Conservation (phyloP, 2,888 invertebrate genomes). For the Tenthredo notha region DNA sequence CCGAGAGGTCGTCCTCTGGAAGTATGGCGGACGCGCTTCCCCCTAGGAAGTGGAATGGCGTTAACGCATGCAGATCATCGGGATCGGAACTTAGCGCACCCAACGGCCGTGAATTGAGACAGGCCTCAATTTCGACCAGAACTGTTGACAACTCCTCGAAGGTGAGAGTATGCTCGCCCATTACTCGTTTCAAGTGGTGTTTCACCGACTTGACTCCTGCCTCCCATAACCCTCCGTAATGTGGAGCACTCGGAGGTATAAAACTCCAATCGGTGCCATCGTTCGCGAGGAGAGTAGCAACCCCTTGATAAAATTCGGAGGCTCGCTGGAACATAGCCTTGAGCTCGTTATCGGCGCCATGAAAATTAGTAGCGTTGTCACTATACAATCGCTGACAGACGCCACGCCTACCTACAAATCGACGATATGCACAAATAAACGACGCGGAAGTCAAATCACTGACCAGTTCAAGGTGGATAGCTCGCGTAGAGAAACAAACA, state of each 20-base stretch:
- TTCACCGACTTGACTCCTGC: conserved; percentile 12
- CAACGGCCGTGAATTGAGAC: conserved; percentile 7
- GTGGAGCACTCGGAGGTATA: conserved; percentile 14
- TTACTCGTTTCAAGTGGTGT: neutral
- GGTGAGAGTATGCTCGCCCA: conserved; percentile 5
- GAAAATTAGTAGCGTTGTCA: neutral
- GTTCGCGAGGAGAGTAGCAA: neutral
- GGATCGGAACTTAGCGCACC: conserved; percentile 53
- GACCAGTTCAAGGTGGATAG: neutral
- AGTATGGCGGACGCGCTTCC: conserved; percentile 55
- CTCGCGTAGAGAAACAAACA: too few species aligned
- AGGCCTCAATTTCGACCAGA: neutral
- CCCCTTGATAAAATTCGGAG: conserved; percentile 9
- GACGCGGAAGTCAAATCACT: too few species aligned
- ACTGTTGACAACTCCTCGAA: neutral
- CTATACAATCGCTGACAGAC: neutral
- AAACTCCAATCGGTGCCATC: conserved; percentile 20
- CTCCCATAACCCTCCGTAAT: conserved; percentile 11
- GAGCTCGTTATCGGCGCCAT: neutral
- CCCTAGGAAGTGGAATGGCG: conserved; percentile 64
- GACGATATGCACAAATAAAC: too few species aligned
- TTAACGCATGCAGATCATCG: conserved; percentile 55
- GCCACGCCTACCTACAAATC: neutral
- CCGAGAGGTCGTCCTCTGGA: neutral
- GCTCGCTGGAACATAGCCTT: neutral